These are phyloP conservation scores for Eustalomyia histrio DNA, from an alignment of 2,888 invertebrate species.

Conservation along the genomic window DNA sequence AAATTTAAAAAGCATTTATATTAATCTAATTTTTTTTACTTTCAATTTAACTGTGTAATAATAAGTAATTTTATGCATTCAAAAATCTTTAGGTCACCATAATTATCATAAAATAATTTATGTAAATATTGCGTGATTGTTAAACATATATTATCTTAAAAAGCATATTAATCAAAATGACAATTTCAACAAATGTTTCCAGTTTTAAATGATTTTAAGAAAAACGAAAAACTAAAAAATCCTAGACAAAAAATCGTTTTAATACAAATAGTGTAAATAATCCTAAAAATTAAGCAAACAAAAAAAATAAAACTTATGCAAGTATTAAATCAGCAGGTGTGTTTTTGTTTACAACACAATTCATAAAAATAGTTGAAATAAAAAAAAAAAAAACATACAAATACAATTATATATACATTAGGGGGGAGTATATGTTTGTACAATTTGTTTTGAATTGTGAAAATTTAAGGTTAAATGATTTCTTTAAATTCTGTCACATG, in stretches of 20 bases:
- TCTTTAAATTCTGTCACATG: no score
- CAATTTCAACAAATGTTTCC: constrained; percentile 54
- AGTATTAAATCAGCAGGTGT: constrained; percentile 38
- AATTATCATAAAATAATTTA: constrained; percentile 11
- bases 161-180: constrained; percentile 29
- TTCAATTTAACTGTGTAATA: no score
- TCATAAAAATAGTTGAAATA: neutral
- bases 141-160: constrained; percentile 16
- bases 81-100: neutral
- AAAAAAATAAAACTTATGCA: constrained; percentile 35
- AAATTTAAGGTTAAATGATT: no score
- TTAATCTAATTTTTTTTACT: no score
- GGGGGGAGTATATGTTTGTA: no score
- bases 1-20: no score
- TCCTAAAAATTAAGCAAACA: neutral
- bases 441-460: no score
- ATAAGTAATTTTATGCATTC: no score
- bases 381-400: neutral
- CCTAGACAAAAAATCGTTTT: constrained; percentile 9
- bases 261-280: constrained; percentile 8
- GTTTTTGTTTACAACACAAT: constrained; percentile 28
- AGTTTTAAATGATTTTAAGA: constrained; percentile 34
- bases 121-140: constrained; percentile 25
- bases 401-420: no score
- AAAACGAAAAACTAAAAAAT: constrained; percentile 23